These are phyloP conservation scores for Hypomecis atomaria DNA, from an alignment of 2,888 invertebrate genomes.

Conservation along the genomic window DNA sequence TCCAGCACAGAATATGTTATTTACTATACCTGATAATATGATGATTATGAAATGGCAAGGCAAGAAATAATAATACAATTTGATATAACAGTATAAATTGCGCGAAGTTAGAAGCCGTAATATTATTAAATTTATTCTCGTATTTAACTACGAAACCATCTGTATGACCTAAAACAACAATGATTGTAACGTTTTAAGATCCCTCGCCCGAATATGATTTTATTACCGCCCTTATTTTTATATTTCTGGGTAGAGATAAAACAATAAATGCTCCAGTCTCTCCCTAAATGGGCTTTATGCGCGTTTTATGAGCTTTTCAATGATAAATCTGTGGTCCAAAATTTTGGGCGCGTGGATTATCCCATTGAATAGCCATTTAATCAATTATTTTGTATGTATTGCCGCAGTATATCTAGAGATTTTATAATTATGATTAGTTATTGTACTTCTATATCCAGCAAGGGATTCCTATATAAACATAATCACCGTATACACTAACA, in stretches of 20 bases:
- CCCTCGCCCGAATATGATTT: conserved; percentile 26
- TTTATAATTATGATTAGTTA: no score
- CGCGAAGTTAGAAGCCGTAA: background rate
- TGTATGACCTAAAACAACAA: conserved; percentile 16
- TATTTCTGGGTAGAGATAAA: conserved; percentile 35
- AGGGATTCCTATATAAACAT: no score
- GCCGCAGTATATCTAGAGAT: no score
- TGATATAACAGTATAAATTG: no score
- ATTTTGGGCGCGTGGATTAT: conserved; percentile 27
- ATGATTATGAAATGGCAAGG: no score
- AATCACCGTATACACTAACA: no score
- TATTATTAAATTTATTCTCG: background rate
- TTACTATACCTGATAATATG: no score
- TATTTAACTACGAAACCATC: conserved; percentile 5
- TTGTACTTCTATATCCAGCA: no score
- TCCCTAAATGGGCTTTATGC: conserved; percentile 38
- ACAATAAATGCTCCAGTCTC: conserved; percentile 42
- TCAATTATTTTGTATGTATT: background rate
- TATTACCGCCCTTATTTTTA: conserved; percentile 40
- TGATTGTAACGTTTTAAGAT: conserved; percentile 15
- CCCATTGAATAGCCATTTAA: background rate
- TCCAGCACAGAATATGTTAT: no score
- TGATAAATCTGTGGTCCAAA: conserved; percentile 39
- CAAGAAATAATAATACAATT: no score
- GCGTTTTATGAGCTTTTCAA: conserved; percentile 45